phyloP scores from a whole-genome alignment of 1,140 invertebrate genomes.

The Xylocopa sonorina region DNA sequence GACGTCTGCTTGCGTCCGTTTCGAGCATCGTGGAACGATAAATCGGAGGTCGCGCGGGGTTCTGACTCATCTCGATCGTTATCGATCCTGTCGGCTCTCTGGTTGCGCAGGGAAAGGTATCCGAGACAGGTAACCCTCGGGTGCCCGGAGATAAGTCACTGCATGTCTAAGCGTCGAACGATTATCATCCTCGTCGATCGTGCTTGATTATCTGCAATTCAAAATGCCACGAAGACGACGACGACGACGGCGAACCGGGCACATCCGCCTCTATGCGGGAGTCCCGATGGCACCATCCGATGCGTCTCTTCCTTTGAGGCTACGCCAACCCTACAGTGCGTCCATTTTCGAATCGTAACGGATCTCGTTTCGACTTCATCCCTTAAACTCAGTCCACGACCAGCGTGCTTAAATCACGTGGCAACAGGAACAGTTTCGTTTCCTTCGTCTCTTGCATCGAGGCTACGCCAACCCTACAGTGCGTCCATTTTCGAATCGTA shows the following conservation, averaged over 20 bases:
- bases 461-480: too few species aligned
- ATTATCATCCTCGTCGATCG: slow-evolving; percentile 70
- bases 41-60: slow-evolving; percentile 57
- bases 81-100: slow-evolving; percentile 62
- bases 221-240: slow-evolving; percentile 63
- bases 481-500: slow-evolving; percentile 29
- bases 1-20: not conserved
- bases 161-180: slow-evolving; percentile 70
- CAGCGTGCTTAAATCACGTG: too few species aligned
- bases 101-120: slow-evolving; percentile 64
- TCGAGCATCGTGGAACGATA: slow-evolving; percentile 49
- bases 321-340: too few species aligned
- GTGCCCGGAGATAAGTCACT: slow-evolving; percentile 69
- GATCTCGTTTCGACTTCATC: slow-evolving; percentile 40
- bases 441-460: too few species aligned
- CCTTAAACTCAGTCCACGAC: too few species aligned
- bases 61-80: slow-evolving; percentile 65
- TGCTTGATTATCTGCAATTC: slow-evolving; percentile 73
- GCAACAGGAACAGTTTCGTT: too few species aligned
- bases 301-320: too few species aligned
- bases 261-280: slow-evolving; percentile 57
- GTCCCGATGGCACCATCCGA: slow-evolving; percentile 52
- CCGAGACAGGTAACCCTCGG: slow-evolving; percentile 65
- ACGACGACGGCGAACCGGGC: slow-evolving; percentile 33
- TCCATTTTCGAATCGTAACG: slow-evolving; percentile 40